Conservation (phyloP, 30 jellyfish, hydroid and myxozoan genomes). For the Aurelia aurita complex sp. Pacific region DNA sequence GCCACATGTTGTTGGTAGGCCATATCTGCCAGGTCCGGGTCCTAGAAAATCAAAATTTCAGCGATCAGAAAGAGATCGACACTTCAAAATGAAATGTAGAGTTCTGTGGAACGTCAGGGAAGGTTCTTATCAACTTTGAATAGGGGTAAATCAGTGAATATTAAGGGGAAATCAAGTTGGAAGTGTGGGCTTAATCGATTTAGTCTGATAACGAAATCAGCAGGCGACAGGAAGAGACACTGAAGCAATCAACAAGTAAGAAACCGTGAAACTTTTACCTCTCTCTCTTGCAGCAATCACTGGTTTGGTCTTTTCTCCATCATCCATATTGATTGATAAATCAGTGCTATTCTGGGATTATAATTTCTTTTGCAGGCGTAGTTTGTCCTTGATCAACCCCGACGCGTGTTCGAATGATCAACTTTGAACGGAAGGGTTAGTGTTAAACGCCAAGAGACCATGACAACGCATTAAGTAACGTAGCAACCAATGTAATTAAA, state of each 20-base stretch:
- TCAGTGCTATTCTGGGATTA: slow-evolving; percentile 5
- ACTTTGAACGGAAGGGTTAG: slow-evolving; percentile 27
- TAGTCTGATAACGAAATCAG: neutral
- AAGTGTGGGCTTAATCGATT: neutral
- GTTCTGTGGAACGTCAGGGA: too few species aligned
- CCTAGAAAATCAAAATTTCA: slow-evolving; percentile 53
- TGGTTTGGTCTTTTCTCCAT: slow-evolving; percentile 62
- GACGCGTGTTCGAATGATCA: slow-evolving; percentile 1
- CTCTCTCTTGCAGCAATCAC: slow-evolving; percentile 96
- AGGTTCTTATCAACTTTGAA: too few species aligned
- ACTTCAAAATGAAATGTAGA: too few species aligned
- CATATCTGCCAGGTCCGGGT: slow-evolving; percentile 99
- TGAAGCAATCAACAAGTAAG: too few species aligned
- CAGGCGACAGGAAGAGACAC: too few species aligned
- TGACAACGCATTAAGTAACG: slow-evolving; percentile 26
- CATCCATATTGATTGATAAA: slow-evolving; percentile 30
- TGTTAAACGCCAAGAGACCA: slow-evolving; percentile 9
- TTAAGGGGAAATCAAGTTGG: too few species aligned
- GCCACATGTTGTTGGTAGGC: slow-evolving; percentile 96
- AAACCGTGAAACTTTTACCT: slow-evolving; percentile 40
- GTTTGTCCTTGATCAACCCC: neutral
- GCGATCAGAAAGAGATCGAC: neutral
- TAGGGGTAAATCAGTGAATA: too few species aligned
- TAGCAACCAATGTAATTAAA: slow-evolving; percentile 8
- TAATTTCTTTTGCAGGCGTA: neutral